Evolutionary conservation across 2,113 vertebrate genomes (phyloP).

Genomic region (Phyllostomus discolor): DNA sequence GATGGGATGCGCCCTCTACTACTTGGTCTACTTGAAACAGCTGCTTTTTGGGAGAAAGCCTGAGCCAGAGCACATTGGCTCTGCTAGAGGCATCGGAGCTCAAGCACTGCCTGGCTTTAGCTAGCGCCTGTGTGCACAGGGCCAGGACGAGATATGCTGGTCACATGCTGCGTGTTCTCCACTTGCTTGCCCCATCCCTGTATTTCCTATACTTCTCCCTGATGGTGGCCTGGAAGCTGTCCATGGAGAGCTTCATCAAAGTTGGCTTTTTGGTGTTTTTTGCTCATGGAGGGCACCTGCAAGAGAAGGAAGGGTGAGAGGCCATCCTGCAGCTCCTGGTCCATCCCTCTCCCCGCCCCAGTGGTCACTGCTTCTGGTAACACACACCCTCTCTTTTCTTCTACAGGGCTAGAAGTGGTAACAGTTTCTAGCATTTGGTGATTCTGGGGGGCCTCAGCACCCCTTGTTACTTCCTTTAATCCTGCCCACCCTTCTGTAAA

Average conservation of each 20-base stretch:
- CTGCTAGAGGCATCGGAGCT: neutral
- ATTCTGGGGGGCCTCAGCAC: neutral
- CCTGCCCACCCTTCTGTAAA: neutral
- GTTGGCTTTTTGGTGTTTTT: neutral
- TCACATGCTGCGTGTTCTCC: neutral
- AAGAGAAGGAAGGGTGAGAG: accelerated
- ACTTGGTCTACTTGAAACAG: neutral
- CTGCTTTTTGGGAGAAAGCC: neutral
- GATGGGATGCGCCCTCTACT: neutral
- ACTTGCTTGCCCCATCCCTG: neutral
- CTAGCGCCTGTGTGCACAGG: neutral
- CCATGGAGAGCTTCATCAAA: neutral
- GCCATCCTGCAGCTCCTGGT: neutral
- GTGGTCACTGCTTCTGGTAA: accelerated
- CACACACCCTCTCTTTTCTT: neutral
- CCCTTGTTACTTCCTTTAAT: neutral
- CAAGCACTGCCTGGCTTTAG: neutral
- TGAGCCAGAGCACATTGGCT: accelerated
- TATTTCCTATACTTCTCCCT: neutral
- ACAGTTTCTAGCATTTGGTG: neutral
- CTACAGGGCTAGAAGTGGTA: neutral
- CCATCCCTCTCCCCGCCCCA: accelerated
- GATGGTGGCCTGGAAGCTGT: neutral
- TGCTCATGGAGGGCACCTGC: neutral
- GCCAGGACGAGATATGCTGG: neutral